A percentile compares a stretch with the other conserved stretches of the same genome.
phyloP scores from a whole-genome alignment of 2,888 invertebrate species.

The Leptothorax acervorum region DNA sequence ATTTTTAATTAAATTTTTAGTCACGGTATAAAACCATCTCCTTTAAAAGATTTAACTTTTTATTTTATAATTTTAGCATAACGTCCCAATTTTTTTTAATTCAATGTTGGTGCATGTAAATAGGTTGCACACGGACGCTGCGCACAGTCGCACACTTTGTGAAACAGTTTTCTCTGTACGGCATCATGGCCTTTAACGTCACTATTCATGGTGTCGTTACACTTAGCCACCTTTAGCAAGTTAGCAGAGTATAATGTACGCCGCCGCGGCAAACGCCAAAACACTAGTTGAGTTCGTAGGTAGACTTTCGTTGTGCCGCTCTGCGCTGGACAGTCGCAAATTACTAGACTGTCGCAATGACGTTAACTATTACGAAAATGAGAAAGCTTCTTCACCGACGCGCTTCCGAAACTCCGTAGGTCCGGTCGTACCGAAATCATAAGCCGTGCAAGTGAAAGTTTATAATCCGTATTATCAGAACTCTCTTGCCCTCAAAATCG shows the following conservation, averaged over 20 bases:
- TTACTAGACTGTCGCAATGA: slow-evolving; percentile 61
- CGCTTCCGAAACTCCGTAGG: slow-evolving; percentile 43
- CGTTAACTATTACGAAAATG: slow-evolving; percentile 56
- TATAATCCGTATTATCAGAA: slow-evolving; percentile 37
- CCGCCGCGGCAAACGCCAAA: slow-evolving; percentile 46
- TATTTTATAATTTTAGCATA: slow-evolving; percentile 8
- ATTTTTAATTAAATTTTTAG: slow-evolving; percentile 21
- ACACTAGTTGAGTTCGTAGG: slow-evolving; percentile 42
- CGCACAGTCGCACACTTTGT: slow-evolving; percentile 31
- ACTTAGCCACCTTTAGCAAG: slow-evolving; percentile 54
- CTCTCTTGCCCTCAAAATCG: slow-evolving; percentile 29
- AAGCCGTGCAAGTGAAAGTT: slow-evolving; percentile 45
- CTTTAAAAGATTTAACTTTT: slow-evolving; percentile 12
- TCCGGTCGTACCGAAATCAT: slow-evolving; percentile 43
- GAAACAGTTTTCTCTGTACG: slow-evolving; percentile 39
- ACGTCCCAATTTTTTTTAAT: slow-evolving; percentile 14
- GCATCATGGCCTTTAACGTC: slow-evolving; percentile 41
- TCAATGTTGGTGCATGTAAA: background rate
- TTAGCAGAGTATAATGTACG: slow-evolving; percentile 47
- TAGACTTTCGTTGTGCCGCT: slow-evolving; percentile 51
- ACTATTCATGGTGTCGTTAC: slow-evolving; percentile 48
- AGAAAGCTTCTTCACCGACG: slow-evolving; percentile 41
- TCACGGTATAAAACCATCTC: background rate
- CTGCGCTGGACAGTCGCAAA: slow-evolving; percentile 69
- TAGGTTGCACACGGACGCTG: background rate